These are phyloP conservation scores for Leucoptera coffeella DNA, from an alignment of 2,888 invertebrate genomes.

Conservation along the genomic window DNA sequence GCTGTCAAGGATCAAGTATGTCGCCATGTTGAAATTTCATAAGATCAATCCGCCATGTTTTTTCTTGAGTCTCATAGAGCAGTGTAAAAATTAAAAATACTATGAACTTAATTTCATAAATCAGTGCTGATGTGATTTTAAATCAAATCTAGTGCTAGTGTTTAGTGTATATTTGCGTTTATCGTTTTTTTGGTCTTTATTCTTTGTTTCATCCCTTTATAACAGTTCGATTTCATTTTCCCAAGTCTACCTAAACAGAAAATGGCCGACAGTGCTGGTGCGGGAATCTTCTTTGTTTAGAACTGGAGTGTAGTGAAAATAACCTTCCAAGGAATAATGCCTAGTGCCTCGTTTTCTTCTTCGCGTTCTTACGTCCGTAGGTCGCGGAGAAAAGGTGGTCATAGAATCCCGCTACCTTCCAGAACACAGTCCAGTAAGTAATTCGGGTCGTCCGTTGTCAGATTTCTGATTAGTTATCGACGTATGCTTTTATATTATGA, in stretches of 20 bases:
- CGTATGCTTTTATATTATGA: too few species aligned
- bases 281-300: constrained; percentile 81
- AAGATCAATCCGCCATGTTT: constrained; percentile 41
- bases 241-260: constrained; percentile 62
- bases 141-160: constrained; percentile 31
- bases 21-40: too few species aligned
- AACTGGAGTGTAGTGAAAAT: constrained; percentile 49
- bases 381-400: constrained; percentile 87
- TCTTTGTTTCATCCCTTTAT: too few species aligned
- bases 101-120: too few species aligned
- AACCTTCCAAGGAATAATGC: constrained; percentile 67
- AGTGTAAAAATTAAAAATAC: too few species aligned
- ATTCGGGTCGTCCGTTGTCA: constrained; percentile 44
- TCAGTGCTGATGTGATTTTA: too few species aligned
- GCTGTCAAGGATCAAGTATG: too few species aligned
- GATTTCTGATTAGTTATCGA: too few species aligned
- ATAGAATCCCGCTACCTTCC: constrained; percentile 76
- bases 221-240: constrained; percentile 37
- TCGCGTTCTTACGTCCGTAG: constrained; percentile 87
- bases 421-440: constrained; percentile 72
- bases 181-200: too few species aligned
- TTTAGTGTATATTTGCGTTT: too few species aligned
- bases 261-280: constrained; percentile 77
- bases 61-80: constrained; percentile 41
- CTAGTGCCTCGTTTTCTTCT: constrained; percentile 91